These are phyloP conservation scores for Oligia strigilis DNA, from an alignment of 2,888 invertebrate species.

Conservation along the genomic window DNA sequence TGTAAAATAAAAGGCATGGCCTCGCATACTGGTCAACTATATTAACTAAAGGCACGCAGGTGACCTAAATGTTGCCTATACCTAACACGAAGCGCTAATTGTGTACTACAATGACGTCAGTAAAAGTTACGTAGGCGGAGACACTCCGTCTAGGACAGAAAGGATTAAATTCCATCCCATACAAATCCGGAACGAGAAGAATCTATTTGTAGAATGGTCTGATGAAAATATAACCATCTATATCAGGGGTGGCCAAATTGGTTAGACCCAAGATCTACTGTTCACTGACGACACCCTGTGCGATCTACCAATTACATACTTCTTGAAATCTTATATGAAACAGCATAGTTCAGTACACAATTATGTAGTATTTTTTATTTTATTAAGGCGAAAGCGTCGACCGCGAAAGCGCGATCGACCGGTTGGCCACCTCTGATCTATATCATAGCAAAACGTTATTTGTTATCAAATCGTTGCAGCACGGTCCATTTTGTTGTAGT, in stretches of 20 bases:
- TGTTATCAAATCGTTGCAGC: not conserved
- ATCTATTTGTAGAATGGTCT: not conserved
- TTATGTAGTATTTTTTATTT: no score
- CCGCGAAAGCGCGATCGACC: no score
- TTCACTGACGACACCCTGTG: no score
- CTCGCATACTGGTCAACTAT: conserved; percentile 56
- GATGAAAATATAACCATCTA: not conserved
- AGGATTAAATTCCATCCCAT: conserved; percentile 28
- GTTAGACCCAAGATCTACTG: no score
- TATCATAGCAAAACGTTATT: not conserved
- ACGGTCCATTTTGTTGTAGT: conserved; percentile 1
- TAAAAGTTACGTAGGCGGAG: conserved; percentile 40
- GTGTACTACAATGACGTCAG: conserved; percentile 51
- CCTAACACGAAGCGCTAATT: conserved; percentile 46
- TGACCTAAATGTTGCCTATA: conserved; percentile 60
- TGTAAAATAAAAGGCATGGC: conserved; percentile 31
- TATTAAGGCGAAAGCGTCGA: no score
- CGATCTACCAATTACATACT: no score
- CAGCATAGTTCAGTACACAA: no score
- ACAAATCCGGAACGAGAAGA: conserved; percentile 5
- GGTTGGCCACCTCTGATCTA: no score
- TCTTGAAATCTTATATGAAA: no score
- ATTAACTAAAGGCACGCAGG: conserved; percentile 51
- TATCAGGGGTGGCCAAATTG: no score
- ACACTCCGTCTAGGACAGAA: conserved; percentile 32